These are phyloP conservation scores for Pogonomyrmex californicus DNA, from an alignment of 1,140 invertebrate genomes.

Conservation along the genomic window DNA sequence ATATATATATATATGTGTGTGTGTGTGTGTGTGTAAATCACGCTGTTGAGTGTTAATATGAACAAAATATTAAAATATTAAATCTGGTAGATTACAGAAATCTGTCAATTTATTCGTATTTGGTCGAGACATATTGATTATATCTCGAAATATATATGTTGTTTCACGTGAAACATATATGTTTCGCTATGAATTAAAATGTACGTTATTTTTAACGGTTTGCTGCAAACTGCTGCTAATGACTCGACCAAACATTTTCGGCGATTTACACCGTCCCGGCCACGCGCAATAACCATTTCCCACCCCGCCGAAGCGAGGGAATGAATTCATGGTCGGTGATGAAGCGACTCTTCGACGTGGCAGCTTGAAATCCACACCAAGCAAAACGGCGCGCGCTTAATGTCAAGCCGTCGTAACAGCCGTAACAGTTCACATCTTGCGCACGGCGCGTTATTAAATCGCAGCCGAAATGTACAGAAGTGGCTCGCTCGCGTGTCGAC, in stretches of 20 bases:
- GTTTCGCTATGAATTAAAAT: not conserved
- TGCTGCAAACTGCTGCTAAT: not conserved
- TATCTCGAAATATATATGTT: not conserved
- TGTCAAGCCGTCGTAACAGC: conserved; percentile 36
- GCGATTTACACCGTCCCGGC: not conserved
- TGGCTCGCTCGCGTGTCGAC: conserved; percentile 2
- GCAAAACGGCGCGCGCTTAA: conserved; percentile 57
- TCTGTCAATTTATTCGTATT: not conserved
- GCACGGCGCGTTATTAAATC: conserved; percentile 51
- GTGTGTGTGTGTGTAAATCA: too few species aligned
- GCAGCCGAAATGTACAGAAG: conserved; percentile 1
- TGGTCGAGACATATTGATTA: not conserved
- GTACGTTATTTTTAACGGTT: not conserved
- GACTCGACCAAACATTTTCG: not conserved
- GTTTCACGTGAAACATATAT: not conserved
- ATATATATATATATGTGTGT: too few species aligned
- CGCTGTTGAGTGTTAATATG: not conserved
- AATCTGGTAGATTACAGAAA: not conserved
- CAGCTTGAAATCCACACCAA: conserved; percentile 24
- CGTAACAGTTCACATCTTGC: conserved; percentile 27
- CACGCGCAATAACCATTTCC: conserved; percentile 51
- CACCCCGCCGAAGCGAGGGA: not conserved
- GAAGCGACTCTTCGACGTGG: conserved; percentile 35
- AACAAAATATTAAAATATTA: not conserved
- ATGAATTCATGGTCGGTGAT: conserved; percentile 53